phyloP scores from a whole-genome alignment of 2,888 invertebrate genomes.

The Cantharis rustica region DNA sequence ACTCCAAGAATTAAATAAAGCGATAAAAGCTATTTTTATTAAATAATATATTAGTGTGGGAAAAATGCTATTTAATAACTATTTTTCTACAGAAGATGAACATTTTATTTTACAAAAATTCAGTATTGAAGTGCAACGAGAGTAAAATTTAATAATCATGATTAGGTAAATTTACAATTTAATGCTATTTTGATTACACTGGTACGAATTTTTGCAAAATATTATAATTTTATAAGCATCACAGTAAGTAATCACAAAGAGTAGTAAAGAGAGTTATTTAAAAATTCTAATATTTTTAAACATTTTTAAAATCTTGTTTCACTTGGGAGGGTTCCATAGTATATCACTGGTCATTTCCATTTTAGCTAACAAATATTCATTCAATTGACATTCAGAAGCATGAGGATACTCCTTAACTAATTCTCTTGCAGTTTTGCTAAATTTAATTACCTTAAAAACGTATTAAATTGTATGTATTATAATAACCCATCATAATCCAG shows the following conservation, averaged over 20 bases:
- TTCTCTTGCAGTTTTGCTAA: conserved; percentile 58
- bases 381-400: conserved; percentile 59
- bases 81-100: background rate
- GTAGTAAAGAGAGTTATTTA: background rate
- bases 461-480: background rate
- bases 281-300: background rate
- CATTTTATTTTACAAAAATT: background rate
- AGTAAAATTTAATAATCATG: background rate
- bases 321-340: conserved; percentile 61
- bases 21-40: background rate
- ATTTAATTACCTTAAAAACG: conserved; percentile 52
- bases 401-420: conserved; percentile 56
- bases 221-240: conserved; percentile 13
- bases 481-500: too few species aligned
- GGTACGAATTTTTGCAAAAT: background rate
- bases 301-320: conserved; percentile 26
- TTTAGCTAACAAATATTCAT: conserved; percentile 55
- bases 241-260: conserved; percentile 13
- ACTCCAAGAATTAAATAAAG: too few species aligned
- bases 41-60: background rate
- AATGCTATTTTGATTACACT: background rate
- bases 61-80: background rate
- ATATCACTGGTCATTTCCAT: conserved; percentile 56
- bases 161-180: background rate
- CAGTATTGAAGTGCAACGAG: background rate